Percentiles rank a stretch among this genome's conserved stretches.
phyloP scores from a whole-genome alignment of 2,888 invertebrate species.

The Dermolepida albohirtum region DNA sequence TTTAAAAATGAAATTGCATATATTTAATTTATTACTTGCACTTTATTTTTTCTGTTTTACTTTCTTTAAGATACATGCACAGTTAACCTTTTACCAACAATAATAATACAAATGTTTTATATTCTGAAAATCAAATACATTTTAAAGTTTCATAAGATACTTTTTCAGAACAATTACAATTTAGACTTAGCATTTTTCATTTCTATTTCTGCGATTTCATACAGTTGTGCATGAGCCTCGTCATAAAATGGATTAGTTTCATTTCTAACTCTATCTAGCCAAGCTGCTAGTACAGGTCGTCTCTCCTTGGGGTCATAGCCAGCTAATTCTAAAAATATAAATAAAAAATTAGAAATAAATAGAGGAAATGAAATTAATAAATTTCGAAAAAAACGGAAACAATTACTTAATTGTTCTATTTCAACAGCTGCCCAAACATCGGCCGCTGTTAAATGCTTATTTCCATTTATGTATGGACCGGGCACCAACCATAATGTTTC shows the following conservation, averaged over 20 bases:
- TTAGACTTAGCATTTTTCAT: constrained; percentile 7
- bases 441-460: constrained; percentile 72
- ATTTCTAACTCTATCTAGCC: constrained; percentile 74
- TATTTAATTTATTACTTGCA: no score
- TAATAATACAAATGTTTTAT: no score
- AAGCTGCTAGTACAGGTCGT: constrained; percentile 71
- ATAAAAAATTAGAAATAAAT: background rate
- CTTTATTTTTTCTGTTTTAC: no score
- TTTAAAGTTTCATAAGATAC: no score
- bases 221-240: constrained; percentile 67
- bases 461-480: constrained; percentile 68
- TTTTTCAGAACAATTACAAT: constrained; percentile 4
- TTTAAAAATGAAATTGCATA: no score
- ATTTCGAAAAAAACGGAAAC: background rate
- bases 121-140: no score
- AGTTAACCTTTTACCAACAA: no score
- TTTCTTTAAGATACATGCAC: no score
- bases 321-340: constrained; percentile 69
- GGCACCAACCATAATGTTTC: constrained; percentile 67
- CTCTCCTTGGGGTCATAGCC: constrained; percentile 74
- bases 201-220: constrained; percentile 49
- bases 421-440: constrained; percentile 82
- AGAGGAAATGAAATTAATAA: no score
- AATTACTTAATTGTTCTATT: constrained; percentile 78
- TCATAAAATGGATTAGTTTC: constrained; percentile 75